These are phyloP conservation scores for Drosophila silvestris DNA, from an alignment of 2,888 invertebrate species.

Conservation along the genomic window DNA sequence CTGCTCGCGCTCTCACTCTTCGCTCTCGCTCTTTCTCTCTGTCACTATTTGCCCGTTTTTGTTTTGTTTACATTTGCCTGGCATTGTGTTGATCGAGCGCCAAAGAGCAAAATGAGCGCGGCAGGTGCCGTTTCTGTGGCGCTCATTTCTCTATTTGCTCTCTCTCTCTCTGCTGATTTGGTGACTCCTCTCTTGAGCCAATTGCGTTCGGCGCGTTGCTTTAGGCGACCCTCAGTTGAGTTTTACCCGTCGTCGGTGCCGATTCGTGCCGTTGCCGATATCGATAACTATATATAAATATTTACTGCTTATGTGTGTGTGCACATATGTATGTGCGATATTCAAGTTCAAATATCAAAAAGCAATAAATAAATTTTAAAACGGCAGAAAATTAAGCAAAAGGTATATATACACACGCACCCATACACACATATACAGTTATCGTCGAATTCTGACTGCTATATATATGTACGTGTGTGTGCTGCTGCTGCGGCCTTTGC, in stretches of 20 bases:
- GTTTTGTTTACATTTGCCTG: conserved; percentile 73
- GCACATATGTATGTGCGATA: conserved; percentile 39
- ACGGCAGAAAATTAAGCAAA: conserved; percentile 54
- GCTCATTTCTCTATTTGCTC: conserved; percentile 35
- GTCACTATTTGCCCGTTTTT: conserved; percentile 38
- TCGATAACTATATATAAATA: conserved; percentile 55
- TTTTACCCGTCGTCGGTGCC: conserved; percentile 77
- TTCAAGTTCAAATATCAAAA: conserved; percentile 76
- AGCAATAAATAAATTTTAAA: conserved; percentile 60
- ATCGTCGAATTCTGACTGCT: conserved; percentile 34
- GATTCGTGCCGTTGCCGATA: conserved; percentile 76
- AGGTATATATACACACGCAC: conserved; percentile 55
- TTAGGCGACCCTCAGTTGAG: conserved; percentile 65
- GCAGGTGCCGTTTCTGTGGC: conserved; percentile 52
- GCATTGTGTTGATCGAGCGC: conserved; percentile 54
- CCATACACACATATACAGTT: conserved; percentile 25
- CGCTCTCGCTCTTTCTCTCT: neutral
- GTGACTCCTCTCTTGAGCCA: conserved; percentile 47
- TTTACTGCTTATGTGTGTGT: conserved; percentile 22
- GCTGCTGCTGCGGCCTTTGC: conserved; percentile 32
- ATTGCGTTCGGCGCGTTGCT: conserved; percentile 54
- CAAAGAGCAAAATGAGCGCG: conserved; percentile 53
- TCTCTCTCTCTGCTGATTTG: conserved; percentile 6
- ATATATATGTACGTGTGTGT: conserved; percentile 27
- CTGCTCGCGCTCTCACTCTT: conserved; percentile 13